Evolutionary conservation across 2,797 vertebrate genomes (phyloP), one percentile per base, ranked within the genome.

Genomic region (Manis crassicaudata): DNA sequence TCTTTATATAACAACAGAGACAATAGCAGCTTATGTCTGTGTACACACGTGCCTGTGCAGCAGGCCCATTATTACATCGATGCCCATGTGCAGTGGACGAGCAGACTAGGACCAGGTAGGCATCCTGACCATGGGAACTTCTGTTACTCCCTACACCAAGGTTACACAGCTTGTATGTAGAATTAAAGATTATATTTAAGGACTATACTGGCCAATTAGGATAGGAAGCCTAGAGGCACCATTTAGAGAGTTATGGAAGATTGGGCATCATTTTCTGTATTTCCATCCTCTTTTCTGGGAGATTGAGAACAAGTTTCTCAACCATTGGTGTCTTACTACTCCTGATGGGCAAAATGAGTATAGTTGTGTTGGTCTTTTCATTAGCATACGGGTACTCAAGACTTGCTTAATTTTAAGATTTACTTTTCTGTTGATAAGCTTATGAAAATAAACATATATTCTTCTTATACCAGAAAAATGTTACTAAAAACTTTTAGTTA

Each of bases 381-480:
- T 11, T 46, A 35, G 77, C 35, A 75, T 14, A 20, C 37, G 32
- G 56, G 27, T 65, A 50, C 52, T 90, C 37, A 62, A 72, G 27
- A 37, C 27, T 68, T 46, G 3, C 8, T 40, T 16, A 52, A 27
- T 75, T 6, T 87, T 84, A 58, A 54, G 46, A 13, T 54, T 58
- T 73, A 52, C 46, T 60, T 93, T 88, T 62, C 58, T 76, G 43
- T 86, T 94, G 40, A 23, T 84, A 58, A 70, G 65, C 46, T 88
- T 63, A 70, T 83, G 62, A 94, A 92, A 86, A 58, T 79, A 91
- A 46, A 32, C 17, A 32, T 75, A 5, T 37, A 32, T n/a, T 73
- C 18, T 90, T 95, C 87, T 79, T 32, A n/a, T 65, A 46, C 46
- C 40, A 63, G 52, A 77, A 77, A 95, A 96, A 63, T 79, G n/a